phyloP scores from a whole-genome alignment of 2,797 vertebrate species.

The Rhynchonycteris naso region DNA sequence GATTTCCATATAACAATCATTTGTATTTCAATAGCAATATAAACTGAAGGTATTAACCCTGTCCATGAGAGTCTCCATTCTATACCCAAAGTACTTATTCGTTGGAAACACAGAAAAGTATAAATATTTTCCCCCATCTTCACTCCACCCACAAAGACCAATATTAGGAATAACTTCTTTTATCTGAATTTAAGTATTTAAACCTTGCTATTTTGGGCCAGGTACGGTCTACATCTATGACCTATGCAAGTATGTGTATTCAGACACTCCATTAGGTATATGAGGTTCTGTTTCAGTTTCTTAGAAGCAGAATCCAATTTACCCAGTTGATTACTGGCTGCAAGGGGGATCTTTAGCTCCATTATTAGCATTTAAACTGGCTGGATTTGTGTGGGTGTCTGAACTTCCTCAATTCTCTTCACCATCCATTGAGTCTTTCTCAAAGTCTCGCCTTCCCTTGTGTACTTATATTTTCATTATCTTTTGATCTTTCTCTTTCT shows the following conservation, averaged over 20 bases:
- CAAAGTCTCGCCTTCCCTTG: constrained; percentile 25
- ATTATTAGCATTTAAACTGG: not conserved
- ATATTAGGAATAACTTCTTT: not conserved
- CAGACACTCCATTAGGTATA: not conserved
- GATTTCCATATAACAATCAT: not conserved
- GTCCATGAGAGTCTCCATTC: not conserved
- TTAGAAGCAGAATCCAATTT: not conserved
- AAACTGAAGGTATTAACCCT: not conserved
- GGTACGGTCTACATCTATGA: not conserved
- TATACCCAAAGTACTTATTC: not conserved
- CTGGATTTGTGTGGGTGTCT: not conserved
- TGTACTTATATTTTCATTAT: not conserved
- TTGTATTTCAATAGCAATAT: not conserved
- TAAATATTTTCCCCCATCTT: not conserved
- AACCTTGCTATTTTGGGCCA: not conserved
- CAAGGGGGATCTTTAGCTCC: not conserved
- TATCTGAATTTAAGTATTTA: not conserved
- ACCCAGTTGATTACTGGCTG: not conserved
- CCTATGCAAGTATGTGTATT: not conserved
- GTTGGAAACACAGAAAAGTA: not conserved
- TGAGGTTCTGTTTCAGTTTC: not conserved
- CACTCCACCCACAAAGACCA: not conserved
- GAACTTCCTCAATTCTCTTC: not conserved
- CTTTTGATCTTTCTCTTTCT: constrained; percentile 63
- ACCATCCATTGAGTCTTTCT: not conserved